Base-by-base conservation (phyloP, 2,888 invertebrate genomes). In the Drosophila testacea region DNA sequence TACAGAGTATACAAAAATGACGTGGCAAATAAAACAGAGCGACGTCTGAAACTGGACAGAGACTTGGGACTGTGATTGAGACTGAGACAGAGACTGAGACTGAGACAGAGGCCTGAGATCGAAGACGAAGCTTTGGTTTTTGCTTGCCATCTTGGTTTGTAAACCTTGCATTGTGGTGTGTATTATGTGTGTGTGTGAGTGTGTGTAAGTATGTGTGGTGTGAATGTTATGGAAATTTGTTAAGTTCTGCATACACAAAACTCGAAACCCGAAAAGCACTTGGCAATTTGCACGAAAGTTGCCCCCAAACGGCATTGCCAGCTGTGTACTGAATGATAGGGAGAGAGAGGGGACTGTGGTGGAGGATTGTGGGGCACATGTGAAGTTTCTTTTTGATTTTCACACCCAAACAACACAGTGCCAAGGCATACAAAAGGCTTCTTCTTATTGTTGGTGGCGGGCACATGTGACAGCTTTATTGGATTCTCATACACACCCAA, bases 141-240 rank as follows among this genome's bases (percentile, higher is more conserved):
- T 66, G 50, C 65, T 79, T 69, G 65, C 52, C 63, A n/a, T 38
- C 54, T 63, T 57, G 50, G 57, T 6, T 59, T 69, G 69, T 73
- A 64, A 81, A 69, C 56, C 60, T 78, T 84, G 79, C 85, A 81
- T 86, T 86, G 86, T 85, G 22, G 10, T 34, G n/a, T 59, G 28
- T 57, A 6, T 3, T 28, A 32, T 30, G 59, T 57, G n/a, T 22
- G 22, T 51, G 42, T 36, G 41, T 22, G 27, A 44, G 42, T 28
- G 41, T 34, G 41, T 44, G 34, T 32, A 11, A 39, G 47, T 47
- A 16, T 60, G 60, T 42, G 60, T 69, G 79, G 88, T 87, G 83
- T 87, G 88, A 83, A 83, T 83, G 88, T 88, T 84, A 88, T 84
- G 86, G 88, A 84, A 84, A 84, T 84, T 84, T 88, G 84, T 84